Conservation (phyloP, 1,140 invertebrate species). For the Luehdorfia chinensis region DNA sequence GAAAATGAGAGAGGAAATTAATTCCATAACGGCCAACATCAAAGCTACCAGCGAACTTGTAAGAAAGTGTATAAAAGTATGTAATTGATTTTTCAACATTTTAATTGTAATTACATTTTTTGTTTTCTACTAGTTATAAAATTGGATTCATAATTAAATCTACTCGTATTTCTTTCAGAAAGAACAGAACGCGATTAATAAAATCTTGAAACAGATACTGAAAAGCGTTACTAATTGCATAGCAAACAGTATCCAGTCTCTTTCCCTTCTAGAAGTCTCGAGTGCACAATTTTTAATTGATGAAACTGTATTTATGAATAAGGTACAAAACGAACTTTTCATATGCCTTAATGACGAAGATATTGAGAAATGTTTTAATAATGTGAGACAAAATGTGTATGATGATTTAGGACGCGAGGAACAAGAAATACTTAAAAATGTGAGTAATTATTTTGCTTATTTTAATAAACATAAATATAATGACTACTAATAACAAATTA, state of each 20-base stretch:
- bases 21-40: slow-evolving; percentile 24
- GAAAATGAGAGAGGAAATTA: slow-evolving; percentile 25
- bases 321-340: slow-evolving; percentile 26
- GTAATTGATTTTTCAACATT: neutral
- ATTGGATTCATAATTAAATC: neutral
- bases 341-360: slow-evolving; percentile 20
- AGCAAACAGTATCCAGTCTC: slow-evolving; percentile 17
- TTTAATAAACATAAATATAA: neutral
- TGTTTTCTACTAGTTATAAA: neutral
- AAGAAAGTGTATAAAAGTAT: slow-evolving; percentile 36
- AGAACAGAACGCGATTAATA: slow-evolving; percentile 25
- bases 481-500: neutral
- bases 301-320: slow-evolving; percentile 24
- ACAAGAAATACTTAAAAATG: slow-evolving; percentile 22
- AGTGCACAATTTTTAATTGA: slow-evolving; percentile 17
- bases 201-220: slow-evolving; percentile 29
- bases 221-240: slow-evolving; percentile 27
- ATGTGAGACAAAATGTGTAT: slow-evolving; percentile 24
- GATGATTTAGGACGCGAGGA: slow-evolving; percentile 23
- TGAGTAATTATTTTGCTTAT: slow-evolving; percentile 20
- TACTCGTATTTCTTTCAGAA: slow-evolving; percentile 24
- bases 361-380: slow-evolving; percentile 29
- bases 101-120: neutral
- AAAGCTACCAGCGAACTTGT: slow-evolving; percentile 22
- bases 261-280: slow-evolving; percentile 2